A percentile compares a stretch with the other conserved stretches of the same genome.
Conservation (phyloP, 35 echinoderm and acorn worm species). For the Ophiothrix spiculata region DNA sequence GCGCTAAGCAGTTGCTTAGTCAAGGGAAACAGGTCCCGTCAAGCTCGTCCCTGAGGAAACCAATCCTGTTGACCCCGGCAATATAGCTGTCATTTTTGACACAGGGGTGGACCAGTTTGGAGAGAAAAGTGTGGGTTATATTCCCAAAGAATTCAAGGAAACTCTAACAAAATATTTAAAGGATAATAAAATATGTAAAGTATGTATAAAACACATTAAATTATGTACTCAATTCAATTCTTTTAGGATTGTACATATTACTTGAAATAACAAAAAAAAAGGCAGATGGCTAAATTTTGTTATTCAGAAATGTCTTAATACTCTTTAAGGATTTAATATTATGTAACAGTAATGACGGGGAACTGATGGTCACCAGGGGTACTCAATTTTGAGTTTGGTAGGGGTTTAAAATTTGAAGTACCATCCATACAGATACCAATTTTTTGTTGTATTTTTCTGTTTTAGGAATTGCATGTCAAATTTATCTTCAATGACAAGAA, state of each 20-base stretch:
- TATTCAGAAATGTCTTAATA: not conserved
- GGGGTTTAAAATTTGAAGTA: too few relatives aligned
- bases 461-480: too few relatives aligned
- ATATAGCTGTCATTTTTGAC: not conserved
- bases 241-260: not conserved
- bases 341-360: too few relatives aligned
- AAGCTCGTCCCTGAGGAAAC: not conserved
- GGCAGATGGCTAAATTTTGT: not conserved
- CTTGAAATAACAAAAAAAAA: not conserved
- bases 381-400: too few relatives aligned
- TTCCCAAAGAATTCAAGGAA: slow-evolving; percentile 5
- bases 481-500: too few relatives aligned
- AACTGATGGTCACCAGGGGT: too few relatives aligned
- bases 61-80: not conserved
- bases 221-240: not conserved
- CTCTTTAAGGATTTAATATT: not conserved
- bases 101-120: not conserved
- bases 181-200: not conserved
- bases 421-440: too few relatives aligned
- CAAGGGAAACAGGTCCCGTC: not conserved
- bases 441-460: too few relatives aligned
- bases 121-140: not conserved
- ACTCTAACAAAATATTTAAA: not conserved
- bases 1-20: not conserved
- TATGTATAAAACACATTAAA: not conserved